These are phyloP conservation scores for Dasysyrphus albostriatus DNA, from an alignment of 2,888 invertebrate species.

Conservation along the genomic window DNA sequence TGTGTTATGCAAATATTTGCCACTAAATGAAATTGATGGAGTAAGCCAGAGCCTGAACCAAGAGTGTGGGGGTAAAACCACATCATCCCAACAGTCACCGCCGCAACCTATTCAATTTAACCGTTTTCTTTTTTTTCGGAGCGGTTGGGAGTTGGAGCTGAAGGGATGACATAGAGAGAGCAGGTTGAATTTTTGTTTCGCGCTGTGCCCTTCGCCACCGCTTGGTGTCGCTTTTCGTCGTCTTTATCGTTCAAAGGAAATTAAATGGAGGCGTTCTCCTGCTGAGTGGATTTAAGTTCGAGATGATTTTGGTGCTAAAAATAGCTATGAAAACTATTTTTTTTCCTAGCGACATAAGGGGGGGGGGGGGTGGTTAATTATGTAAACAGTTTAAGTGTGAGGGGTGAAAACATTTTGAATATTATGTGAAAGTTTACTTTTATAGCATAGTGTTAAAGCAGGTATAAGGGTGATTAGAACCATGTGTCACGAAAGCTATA, in stretches of 20 bases:
- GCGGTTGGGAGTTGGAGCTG: neutral
- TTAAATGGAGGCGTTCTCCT: constrained; percentile 48
- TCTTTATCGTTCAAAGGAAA: constrained; percentile 53
- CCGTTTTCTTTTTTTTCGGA: constrained; percentile 27
- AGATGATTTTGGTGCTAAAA: constrained; percentile 65
- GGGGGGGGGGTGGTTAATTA: constrained; percentile 36
- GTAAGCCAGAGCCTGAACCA: constrained; percentile 28
- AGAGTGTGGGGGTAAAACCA: constrained; percentile 40
- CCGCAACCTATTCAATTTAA: constrained; percentile 73
- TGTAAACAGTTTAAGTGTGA: neutral
- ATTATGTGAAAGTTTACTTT: constrained; percentile 33
- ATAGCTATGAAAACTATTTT: constrained; percentile 68
- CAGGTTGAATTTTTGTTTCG: constrained; percentile 8
- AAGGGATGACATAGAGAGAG: neutral
- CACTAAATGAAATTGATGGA: constrained; percentile 75
- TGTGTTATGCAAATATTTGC: constrained; percentile 76
- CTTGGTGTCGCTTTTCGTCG: constrained; percentile 3
- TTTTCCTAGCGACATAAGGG: neutral
- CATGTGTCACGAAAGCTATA: constrained; percentile 41
- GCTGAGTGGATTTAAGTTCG: constrained; percentile 22
- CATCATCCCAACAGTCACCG: constrained; percentile 62
- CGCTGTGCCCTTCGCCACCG: neutral
- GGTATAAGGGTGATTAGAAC: constrained; percentile 51
- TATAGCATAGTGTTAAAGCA: constrained; percentile 18
- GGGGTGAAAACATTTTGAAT: constrained; percentile 52